Evolutionary conservation across 2,888 invertebrate genomes (phyloP).

Genomic region (Pyrocoelia pectoralis): DNA sequence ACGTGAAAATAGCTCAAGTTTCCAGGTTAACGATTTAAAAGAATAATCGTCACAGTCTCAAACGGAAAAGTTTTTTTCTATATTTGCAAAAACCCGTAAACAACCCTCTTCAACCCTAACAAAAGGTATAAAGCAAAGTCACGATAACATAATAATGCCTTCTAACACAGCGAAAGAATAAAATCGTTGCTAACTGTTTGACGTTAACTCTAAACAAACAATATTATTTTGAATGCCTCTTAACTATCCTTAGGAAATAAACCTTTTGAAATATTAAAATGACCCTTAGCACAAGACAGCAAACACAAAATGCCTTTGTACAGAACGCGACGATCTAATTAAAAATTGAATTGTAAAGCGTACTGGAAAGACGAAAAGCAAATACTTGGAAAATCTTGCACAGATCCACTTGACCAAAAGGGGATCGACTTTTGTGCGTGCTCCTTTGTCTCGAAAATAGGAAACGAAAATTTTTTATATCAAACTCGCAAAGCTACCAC

Average conservation of each 20-base stretch:
- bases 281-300: conserved; percentile 7
- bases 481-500: neutral
- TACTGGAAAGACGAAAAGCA: conserved; percentile 21
- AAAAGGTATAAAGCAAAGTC: neutral
- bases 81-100: neutral
- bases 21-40: neutral
- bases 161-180: neutral
- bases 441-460: conserved; percentile 23
- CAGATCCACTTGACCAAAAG: conserved; percentile 28
- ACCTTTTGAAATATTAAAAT: conserved; percentile 14
- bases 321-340: conserved; percentile 20
- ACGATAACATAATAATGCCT: neutral
- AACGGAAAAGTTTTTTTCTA: neutral
- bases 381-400: conserved; percentile 19
- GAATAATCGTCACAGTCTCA: neutral
- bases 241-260: neutral
- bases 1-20: neutral
- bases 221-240: no score
- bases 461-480: conserved; percentile 19
- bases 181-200: neutral
- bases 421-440: conserved; percentile 22
- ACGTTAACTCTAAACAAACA: no score
- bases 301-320: conserved; percentile 15
- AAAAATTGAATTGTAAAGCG: conserved; percentile 23
- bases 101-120: neutral